Percentiles rank a stretch among this genome's conserved stretches.
These are phyloP conservation scores for Latrodectus geometricus DNA, from an alignment of 1,140 invertebrate species.

Conservation along the genomic window DNA sequence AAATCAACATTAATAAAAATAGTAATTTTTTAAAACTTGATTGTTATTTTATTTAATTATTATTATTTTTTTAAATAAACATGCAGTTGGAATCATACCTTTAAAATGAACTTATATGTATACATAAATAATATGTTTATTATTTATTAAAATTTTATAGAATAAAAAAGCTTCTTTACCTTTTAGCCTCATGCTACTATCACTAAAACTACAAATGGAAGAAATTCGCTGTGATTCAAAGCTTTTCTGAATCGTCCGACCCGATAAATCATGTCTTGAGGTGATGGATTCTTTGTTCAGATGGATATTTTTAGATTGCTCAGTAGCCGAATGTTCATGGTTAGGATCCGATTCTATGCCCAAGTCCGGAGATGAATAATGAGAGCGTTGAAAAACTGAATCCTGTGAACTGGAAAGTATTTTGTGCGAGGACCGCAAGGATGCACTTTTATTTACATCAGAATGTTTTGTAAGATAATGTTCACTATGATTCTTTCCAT, in stretches of 20 bases:
- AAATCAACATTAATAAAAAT: no score
- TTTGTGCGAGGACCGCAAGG: neutral
- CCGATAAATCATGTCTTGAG: neutral
- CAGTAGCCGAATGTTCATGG: conserved; percentile 42
- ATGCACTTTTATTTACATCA: neutral
- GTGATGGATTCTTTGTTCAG: neutral
- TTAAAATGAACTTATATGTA: no score
- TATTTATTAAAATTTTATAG: neutral
- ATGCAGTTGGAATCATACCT: no score
- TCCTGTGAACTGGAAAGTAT: conserved; percentile 15
- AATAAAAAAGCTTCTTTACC: neutral
- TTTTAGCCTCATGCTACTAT: neutral
- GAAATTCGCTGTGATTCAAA: neutral
- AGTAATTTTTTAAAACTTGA: no score
- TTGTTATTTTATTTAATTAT: no score
- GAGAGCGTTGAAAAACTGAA: conserved; percentile 36
- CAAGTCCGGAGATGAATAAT: conserved; percentile 56
- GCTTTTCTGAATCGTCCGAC: neutral
- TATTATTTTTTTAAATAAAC: no score
- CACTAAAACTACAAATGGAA: neutral
- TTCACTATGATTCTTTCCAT: neutral
- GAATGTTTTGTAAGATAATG: neutral
- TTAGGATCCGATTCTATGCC: conserved; percentile 62
- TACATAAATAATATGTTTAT: no score
- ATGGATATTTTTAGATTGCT: conserved; percentile 10